Evolutionary conservation across 2,113 vertebrate genomes (phyloP).

Genomic region (Pollachius pollachius): DNA sequence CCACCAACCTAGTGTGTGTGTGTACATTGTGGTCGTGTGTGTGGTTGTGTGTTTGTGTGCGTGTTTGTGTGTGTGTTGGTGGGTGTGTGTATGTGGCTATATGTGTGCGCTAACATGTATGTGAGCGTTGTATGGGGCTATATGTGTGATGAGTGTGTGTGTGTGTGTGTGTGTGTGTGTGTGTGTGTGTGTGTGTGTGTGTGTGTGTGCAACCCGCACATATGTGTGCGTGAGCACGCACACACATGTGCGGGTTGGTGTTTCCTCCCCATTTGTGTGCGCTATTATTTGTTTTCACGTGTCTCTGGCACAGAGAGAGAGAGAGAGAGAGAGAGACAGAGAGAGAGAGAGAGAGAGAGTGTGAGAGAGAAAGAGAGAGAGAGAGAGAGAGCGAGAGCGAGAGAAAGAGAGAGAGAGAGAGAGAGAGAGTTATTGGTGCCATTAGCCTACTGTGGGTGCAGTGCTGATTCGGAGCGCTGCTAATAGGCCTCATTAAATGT

Average conservation of each 20-base stretch:
- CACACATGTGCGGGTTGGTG: too few relatives aligned
- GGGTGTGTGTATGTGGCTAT: too few relatives aligned
- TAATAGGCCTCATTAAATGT: slow-evolving; percentile 80
- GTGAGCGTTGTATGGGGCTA: background rate
- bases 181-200: slow-evolving; percentile 8
- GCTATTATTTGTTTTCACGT: background rate
- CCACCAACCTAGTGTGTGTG: slow-evolving; percentile 25
- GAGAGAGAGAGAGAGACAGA: too few relatives aligned
- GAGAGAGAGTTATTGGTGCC: slow-evolving; percentile 54
- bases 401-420: background rate
- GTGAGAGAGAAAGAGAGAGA: too few relatives aligned
- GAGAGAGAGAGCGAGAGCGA: background rate
- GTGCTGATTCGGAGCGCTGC: slow-evolving; percentile 59
- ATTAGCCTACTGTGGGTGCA: slow-evolving; percentile 55
- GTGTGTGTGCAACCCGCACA: too few relatives aligned
- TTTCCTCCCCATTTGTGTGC: background rate
- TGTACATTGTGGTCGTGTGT: slow-evolving; percentile 3
- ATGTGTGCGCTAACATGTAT: too few relatives aligned
- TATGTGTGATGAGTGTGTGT: background rate
- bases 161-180: slow-evolving; percentile 14
- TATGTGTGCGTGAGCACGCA: too few relatives aligned
- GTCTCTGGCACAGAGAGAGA: background rate
- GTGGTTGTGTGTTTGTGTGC: slow-evolving; percentile 19
- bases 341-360: too few relatives aligned
- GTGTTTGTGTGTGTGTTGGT: slow-evolving; percentile 11